These are phyloP conservation scores for Gymnorhina tibicen DNA, from an alignment of 2,113 vertebrate genomes.

Conservation along the genomic window DNA sequence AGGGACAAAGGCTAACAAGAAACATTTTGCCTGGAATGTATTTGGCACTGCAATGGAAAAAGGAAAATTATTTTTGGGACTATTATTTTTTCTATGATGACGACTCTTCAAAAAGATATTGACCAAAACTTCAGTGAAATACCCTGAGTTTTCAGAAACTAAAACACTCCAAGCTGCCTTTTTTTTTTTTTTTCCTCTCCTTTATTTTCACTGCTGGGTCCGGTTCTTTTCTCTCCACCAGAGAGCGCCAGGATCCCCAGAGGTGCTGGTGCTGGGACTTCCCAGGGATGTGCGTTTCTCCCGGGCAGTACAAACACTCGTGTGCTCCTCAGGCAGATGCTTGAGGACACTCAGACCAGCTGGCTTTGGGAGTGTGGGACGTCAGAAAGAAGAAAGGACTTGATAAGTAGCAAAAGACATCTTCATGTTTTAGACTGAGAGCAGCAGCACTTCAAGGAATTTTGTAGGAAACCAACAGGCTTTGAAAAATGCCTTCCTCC, in stretches of 20 bases:
- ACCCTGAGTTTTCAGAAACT: not conserved
- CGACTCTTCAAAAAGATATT: not conserved
- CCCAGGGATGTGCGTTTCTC: not conserved
- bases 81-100: not conserved
- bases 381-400: not conserved
- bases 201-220: not conserved
- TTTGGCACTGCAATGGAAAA: not conserved
- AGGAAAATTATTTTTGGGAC: not conserved
- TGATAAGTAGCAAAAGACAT: not conserved
- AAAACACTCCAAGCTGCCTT: accelerated
- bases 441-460: not conserved
- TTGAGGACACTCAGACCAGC: not conserved
- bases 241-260: not conserved
- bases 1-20: not conserved
- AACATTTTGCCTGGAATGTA: not conserved
- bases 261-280: not conserved
- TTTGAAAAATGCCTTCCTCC: not conserved
- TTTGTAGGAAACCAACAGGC: not conserved
- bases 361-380: not conserved
- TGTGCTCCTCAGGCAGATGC: not conserved
- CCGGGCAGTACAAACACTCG: not conserved
- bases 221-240: not conserved
- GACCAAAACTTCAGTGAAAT: not conserved
- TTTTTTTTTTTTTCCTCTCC: too few species aligned
- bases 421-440: not conserved